Evolutionary conservation across 2,797 vertebrate species (phyloP).

Genomic region (Peromyscus melanophrys): DNA sequence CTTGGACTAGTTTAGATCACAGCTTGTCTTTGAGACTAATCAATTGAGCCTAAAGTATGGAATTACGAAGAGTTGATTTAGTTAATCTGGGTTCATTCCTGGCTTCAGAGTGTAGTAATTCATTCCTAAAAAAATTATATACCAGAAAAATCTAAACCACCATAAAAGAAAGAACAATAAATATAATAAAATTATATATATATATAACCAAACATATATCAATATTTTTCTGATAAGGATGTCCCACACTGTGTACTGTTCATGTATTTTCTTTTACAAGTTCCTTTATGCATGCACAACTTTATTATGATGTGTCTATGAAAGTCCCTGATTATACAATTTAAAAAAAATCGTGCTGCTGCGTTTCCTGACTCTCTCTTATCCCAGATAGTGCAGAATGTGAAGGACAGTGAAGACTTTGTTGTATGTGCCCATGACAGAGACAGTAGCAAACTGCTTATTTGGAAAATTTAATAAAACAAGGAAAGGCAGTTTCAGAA

Average conservation of each 20-base stretch:
- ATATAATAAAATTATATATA: not conserved
- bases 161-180: not conserved
- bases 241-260: not conserved
- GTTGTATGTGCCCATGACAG: not conserved
- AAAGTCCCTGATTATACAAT: not conserved
- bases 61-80: not conserved
- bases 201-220: not conserved
- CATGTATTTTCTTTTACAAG: not conserved
- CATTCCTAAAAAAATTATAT: not conserved
- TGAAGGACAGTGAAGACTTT: too few relatives aligned
- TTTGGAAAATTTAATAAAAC: not conserved
- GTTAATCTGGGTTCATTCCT: not conserved
- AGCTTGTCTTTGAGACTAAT: not conserved
- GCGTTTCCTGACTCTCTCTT: not conserved
- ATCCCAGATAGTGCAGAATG: not conserved
- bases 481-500: not conserved
- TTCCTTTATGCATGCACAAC: not conserved
- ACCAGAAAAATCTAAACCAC: not conserved
- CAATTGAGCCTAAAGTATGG: not conserved
- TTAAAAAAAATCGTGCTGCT: not conserved
- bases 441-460: not conserved
- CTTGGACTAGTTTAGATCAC: not conserved
- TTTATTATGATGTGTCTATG: not conserved
- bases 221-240: not conserved
- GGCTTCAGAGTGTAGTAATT: too few relatives aligned